Evolutionary conservation across 2,113 vertebrate genomes (phyloP), one percentile per base, ranked within the genome.

Genomic region (Poeciliopsis turrubarensis): DNA sequence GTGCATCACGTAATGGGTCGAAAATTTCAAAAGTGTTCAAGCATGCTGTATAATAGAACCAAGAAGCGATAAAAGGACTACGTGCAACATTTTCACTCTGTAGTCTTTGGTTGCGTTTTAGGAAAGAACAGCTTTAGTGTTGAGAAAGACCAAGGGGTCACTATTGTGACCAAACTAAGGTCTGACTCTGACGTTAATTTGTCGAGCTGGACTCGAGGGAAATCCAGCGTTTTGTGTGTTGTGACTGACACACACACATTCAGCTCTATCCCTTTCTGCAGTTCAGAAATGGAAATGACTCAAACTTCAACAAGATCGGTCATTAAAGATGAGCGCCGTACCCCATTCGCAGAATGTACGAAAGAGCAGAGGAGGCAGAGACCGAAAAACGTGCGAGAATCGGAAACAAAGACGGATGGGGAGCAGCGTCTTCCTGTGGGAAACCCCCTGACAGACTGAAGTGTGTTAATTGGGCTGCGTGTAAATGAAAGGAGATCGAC

Each of bases 401-500:
- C 11, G 9, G 11, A 51, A 84, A 77, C 31, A 51, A 75, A 79
- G 75, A 75, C 61, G 62, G 63, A 78, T 65, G n/a, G 41, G 29
- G 68, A 61, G 30, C 69, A 68, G 72, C 13, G 1, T 4, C 22
- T 81, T 32, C 77, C 79, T 61, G 51, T 27, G 32, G 63, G 60
- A 69, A 79, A 78, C 75, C 64, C 75, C 64, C 32, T 3, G 51
- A 29, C 62, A 82, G 68, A 84, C 47, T 44, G 73, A 37, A 62
- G 44, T 65, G 66, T 73, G 63, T 74, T 54, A 84, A 77, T 87
- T 87, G 85, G 73, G 74, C 30, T 19, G 69, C 47, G 66, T 74
- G 60, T 85, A 76, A 83, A 84, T 80, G 73, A 89, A 80, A 81
- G 30, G 3, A 85, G 67, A 74, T 29, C 44, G 73, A 80, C 67